Evolutionary conservation across 2,888 invertebrate genomes (phyloP).

Genomic region (Ectropis crepuscularia): DNA sequence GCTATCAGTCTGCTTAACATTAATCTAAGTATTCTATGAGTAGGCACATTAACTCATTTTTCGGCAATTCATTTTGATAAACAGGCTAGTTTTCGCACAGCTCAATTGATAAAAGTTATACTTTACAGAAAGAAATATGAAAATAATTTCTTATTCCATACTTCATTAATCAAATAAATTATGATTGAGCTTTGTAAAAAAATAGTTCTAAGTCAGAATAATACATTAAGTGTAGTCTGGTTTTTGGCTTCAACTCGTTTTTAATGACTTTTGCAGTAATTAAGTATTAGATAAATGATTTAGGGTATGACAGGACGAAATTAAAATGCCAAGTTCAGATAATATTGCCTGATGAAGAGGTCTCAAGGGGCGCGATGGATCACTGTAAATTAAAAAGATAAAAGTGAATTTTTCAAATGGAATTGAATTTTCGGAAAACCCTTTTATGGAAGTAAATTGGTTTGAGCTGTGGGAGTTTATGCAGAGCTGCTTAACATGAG

Average conservation of each 20-base stretch:
- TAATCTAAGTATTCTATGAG: constrained; percentile 1
- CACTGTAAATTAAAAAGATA: constrained; percentile 17
- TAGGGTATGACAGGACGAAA: constrained; percentile 24
- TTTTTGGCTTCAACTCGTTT: constrained; percentile 1
- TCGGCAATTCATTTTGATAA: constrained; percentile 27
- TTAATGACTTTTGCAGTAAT: constrained; percentile 12
- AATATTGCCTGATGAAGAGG: constrained; percentile 25
- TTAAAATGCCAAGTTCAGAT: constrained; percentile 29
- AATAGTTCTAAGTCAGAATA: neutral
- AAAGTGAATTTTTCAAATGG: constrained; percentile 5
- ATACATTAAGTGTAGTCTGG: neutral
- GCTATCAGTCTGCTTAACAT: constrained; percentile 3
- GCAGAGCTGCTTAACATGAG: neutral
- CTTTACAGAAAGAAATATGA: constrained; percentile 24
- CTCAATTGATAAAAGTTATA: constrained; percentile 32
- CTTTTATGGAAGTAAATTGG: neutral
- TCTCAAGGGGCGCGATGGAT: constrained; percentile 23
- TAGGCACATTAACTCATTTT: neutral
- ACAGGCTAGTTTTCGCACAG: constrained; percentile 22
- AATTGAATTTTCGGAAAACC: constrained; percentile 10
- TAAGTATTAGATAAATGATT: constrained; percentile 21
- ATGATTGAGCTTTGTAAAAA: neutral
- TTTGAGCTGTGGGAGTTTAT: neutral
- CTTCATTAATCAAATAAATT: constrained; percentile 13
- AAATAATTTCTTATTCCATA: constrained; percentile 16